Evolutionary conservation across 2,797 vertebrate genomes (phyloP), one percentile per base, ranked within the genome.

Genomic region (Mormyrops boulengeri): DNA sequence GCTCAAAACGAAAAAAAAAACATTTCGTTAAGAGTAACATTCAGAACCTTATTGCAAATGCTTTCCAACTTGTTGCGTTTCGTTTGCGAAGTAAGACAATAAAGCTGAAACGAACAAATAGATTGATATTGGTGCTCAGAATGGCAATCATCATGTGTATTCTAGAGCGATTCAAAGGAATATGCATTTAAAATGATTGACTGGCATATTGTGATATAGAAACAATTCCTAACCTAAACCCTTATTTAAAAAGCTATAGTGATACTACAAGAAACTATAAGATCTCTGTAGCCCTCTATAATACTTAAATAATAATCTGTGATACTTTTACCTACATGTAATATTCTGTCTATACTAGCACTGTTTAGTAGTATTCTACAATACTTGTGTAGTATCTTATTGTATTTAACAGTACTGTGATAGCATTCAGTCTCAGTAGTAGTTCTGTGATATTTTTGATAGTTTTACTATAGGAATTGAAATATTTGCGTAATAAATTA

Each of bases 361-460:
- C 38, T 88, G 53, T 41, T 44, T 62, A 8, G 38, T 44, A 66
- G 9, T 47, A 52, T 41, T 88, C 30, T 66, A 47, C 38, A 88
- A 41, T 88, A 88, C 6, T 88, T 88, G 55, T 38, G 87, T 88
- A 55, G 87, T 66, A 44, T 38, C 38, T 5, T 44, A 26, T 12
- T 41, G 55, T 41, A 60, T 88, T 38, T 60, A 12, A 44, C 22
- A 88, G 19, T 47, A 41, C 87, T 62, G 30, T n/a, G 11, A 52
- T 47, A 62, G 44, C 41, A 66, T 88, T 88, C 55, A 44, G 30
- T 62, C 14, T 52, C n/a, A 47, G 55, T 22, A 87, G 50, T 38
- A 47, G 38, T 47, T 82, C 77, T 82, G 41, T 82, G 77, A 82
- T 47, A 47, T 82, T 82, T 82, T 82, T 82, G 77, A 80, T 80